These are phyloP conservation scores for Neoascia interrupta DNA, from an alignment of 2,888 invertebrate genomes.

Conservation along the genomic window DNA sequence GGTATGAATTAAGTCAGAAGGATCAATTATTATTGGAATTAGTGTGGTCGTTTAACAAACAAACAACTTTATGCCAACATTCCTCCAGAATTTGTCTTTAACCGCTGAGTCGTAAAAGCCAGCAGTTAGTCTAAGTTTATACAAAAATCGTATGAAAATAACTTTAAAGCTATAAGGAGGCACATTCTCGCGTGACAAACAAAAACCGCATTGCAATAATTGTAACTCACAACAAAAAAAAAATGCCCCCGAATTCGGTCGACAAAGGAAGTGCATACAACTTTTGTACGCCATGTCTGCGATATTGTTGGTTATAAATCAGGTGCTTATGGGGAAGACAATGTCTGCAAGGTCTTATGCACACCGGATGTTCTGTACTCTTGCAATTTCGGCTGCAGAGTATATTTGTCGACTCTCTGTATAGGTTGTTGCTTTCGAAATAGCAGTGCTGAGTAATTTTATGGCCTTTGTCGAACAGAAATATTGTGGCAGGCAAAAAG, in stretches of 20 bases:
- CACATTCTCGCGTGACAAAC: constrained; percentile 28
- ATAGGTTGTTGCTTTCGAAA: constrained; percentile 28
- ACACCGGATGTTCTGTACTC: constrained; percentile 19
- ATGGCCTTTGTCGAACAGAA: background rate
- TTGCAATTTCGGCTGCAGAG: constrained; percentile 17
- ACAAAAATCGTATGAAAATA: too few relatives aligned
- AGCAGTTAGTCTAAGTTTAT: too few relatives aligned
- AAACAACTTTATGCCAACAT: too few relatives aligned
- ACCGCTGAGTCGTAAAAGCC: too few relatives aligned
- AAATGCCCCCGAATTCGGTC: constrained; percentile 21
- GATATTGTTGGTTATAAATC: constrained; percentile 21
- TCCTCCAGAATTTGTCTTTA: too few relatives aligned
- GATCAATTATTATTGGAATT: too few relatives aligned
- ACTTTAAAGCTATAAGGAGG: too few relatives aligned
- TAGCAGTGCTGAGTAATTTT: background rate
- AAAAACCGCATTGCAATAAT: constrained; percentile 42
- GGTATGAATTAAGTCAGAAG: too few relatives aligned
- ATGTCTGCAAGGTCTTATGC: constrained; percentile 2
- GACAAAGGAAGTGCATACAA: constrained; percentile 5
- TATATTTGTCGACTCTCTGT: constrained; percentile 45
- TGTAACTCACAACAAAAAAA: constrained; percentile 41
- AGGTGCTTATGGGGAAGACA: constrained; percentile 20
- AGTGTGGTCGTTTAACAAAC: too few relatives aligned
- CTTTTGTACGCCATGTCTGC: constrained; percentile 24
- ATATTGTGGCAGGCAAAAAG: background rate